Evolutionary conservation across 2,888 invertebrate genomes (phyloP), one percentile per base, ranked within the genome.

Genomic region (Agrotis segetum): DNA sequence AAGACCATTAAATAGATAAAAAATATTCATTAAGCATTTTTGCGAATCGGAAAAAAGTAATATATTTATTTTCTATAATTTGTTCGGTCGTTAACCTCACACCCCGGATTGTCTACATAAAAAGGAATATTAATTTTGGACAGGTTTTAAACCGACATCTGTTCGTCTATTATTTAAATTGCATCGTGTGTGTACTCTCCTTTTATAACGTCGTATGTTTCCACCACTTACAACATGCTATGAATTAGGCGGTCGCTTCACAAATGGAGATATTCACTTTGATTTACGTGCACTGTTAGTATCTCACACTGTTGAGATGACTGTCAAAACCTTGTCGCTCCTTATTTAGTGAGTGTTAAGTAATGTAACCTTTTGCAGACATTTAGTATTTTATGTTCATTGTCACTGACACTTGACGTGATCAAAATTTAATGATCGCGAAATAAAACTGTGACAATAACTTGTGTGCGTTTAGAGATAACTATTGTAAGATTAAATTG

Each of bases 191-290:
- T 44, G 17, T 13, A 17, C 50, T 21, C 24, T 17, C 19, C 0
- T 14, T 5, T 11, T 40, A 3, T 47, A 4, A n/a, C 17, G 16
- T 13, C 62, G 40, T 46, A 19, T 71, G 72, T 63, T 49, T 53
- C 6, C 47, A 46, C 17, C n/a, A 63, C 19, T 11, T 49, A 16
- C 19, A 40, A 13, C 44, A 11, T 19, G 46, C 19, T 29, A 14
- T 16, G 40, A 24, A 29, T 16, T 9, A 50, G 47, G 24, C 34
- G 7, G 69, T 34, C 6, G n/a, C 34, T 56, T 14, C 34, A 1
- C 21, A 21, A 14, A 21, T 16, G 66, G 34, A 34, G 11, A 34
- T 56, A 34, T 17, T 34, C 34, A 40, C 49, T 40, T 40, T 50
- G n/a, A 24, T 49, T 7, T 68, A 16, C 16, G 16, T 14, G n/a